A percentile compares a stretch with the other conserved stretches of the same genome.
phyloP scores from a whole-genome alignment of 2,888 invertebrate species.

The Drepanosiphum platanoidis region DNA sequence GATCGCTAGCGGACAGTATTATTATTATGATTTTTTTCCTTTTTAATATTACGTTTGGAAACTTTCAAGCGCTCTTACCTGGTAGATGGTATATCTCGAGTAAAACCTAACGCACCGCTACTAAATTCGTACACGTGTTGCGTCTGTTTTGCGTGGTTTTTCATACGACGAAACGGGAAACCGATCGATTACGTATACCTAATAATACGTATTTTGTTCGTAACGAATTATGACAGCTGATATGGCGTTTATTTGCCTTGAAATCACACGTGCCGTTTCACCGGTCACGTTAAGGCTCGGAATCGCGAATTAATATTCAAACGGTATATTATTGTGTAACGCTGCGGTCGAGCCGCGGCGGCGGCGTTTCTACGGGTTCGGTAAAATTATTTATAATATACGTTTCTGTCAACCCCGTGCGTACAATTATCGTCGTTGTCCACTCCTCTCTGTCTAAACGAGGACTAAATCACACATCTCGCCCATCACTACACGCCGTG shows the following conservation, averaged over 20 bases:
- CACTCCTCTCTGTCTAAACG: too few species aligned
- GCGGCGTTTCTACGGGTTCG: not conserved
- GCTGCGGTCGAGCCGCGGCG: not conserved
- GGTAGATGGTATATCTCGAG: too few species aligned
- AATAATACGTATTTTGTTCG: too few species aligned
- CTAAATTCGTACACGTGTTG: too few species aligned
- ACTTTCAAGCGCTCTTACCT: too few species aligned
- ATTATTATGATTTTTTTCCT: too few species aligned
- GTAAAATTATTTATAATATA: slow-evolving; percentile 4
- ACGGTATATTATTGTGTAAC: not conserved
- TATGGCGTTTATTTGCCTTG: not conserved
- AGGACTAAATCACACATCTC: not conserved
- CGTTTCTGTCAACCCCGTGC: not conserved
- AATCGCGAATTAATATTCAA: not conserved
- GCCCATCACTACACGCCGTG: too few species aligned
- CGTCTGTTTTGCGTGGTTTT: too few species aligned
- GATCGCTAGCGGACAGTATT: too few species aligned
- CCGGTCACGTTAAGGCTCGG: not conserved
- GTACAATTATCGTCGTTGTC: not conserved
- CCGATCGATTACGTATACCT: not conserved
- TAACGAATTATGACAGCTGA: too few species aligned
- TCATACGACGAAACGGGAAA: not conserved
- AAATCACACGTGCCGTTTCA: not conserved
- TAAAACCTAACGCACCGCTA: too few species aligned
- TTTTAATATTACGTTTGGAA: too few species aligned